Conservation (phyloP, 2,888 invertebrate species). For the Clunio marinus region DNA sequence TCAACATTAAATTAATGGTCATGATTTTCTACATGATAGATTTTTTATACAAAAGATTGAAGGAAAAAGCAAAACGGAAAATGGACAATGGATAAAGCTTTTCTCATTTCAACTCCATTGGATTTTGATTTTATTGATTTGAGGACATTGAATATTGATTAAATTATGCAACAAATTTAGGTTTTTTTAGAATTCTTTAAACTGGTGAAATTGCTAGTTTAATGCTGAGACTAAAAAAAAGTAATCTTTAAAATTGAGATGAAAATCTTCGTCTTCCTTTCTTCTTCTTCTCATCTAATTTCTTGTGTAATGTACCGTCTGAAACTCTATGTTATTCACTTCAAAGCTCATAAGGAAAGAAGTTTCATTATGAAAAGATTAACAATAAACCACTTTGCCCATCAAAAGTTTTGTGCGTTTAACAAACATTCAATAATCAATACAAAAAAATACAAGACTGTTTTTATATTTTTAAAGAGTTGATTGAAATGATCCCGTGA, state of each 20-base stretch:
- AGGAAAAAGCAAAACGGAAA: not conserved
- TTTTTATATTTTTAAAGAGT: too few relatives aligned
- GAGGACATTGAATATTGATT: not conserved
- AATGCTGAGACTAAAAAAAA: too few relatives aligned
- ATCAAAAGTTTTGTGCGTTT: not conserved
- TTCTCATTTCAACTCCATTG: not conserved
- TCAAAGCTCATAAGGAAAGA: not conserved
- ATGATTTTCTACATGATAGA: not conserved
- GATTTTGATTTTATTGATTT: not conserved
- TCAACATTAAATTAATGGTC: conserved; percentile 7
- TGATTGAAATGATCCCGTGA: too few relatives aligned
- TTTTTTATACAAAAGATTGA: too few relatives aligned
- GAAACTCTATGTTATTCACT: not conserved
- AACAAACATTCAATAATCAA: too few relatives aligned
- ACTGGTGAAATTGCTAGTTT: too few relatives aligned
- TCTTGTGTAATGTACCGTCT: too few relatives aligned
- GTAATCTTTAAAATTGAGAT: conserved; percentile 3
- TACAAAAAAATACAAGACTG: too few relatives aligned
- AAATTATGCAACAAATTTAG: too few relatives aligned
- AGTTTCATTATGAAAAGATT: conserved; percentile 11
- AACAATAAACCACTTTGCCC: conserved; percentile 12
- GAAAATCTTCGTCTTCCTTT: not conserved
- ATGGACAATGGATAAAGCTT: not conserved
- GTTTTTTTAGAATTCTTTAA: too few relatives aligned
- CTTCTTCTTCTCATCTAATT: too few relatives aligned